Conservation (phyloP, 2,888 invertebrate genomes). For the Pollenia amentaria region DNA sequence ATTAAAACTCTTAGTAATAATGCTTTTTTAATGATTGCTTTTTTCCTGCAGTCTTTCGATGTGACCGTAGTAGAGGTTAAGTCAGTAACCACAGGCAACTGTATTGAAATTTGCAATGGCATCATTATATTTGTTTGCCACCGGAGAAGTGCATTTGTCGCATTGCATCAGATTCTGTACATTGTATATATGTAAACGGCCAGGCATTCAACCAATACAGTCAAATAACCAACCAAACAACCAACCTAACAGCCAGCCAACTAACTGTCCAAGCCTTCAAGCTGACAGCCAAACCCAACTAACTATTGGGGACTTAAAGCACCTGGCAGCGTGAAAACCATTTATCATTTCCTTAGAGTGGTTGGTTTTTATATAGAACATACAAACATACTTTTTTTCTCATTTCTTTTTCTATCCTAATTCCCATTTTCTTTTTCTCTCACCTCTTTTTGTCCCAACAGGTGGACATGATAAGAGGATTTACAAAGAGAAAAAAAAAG, state of each 20-base stretch:
- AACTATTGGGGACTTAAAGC: constrained; percentile 70
- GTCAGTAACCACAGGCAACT: constrained; percentile 69
- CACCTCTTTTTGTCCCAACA: constrained; percentile 56
- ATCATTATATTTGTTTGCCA: constrained; percentile 68
- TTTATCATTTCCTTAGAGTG: constrained; percentile 74
- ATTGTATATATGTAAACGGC: constrained; percentile 36
- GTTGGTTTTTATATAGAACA: constrained; percentile 36
- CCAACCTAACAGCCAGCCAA: constrained; percentile 31
- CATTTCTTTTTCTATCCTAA: constrained; percentile 29
- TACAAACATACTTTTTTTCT: not conserved
- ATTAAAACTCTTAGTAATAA: not conserved
- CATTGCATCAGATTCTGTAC: constrained; percentile 67
- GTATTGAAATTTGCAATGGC: constrained; percentile 71
- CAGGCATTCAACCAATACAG: constrained; percentile 11
- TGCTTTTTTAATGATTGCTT: constrained; percentile 13
- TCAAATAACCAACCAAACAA: constrained; percentile 15
- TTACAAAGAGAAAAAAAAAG: constrained; percentile 41
- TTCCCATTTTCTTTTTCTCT: constrained; percentile 1
- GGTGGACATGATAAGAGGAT: constrained; percentile 74
- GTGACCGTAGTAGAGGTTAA: constrained; percentile 45
- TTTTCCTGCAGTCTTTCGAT: constrained; percentile 3
- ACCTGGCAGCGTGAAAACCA: constrained; percentile 74
- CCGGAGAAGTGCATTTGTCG: constrained; percentile 73
- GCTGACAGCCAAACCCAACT: constrained; percentile 70
- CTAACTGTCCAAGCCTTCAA: constrained; percentile 50